A percentile compares a stretch with the other conserved stretches of the same genome.
phyloP scores from a whole-genome alignment of 2,113 vertebrate species.

The Protobothrops mucrosquamatus region DNA sequence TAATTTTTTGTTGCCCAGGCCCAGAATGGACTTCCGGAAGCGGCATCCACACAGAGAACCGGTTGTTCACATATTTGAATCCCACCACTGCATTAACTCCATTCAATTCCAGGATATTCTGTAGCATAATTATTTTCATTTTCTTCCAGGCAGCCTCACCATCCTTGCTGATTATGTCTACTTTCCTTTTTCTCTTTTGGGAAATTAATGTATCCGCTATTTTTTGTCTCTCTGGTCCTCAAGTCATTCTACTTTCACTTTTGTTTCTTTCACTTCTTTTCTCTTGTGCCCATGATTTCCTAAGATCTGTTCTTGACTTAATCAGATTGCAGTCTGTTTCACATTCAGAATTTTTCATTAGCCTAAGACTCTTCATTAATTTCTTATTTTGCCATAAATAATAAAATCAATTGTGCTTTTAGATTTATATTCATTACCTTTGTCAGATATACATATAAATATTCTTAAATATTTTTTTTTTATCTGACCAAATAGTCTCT shows the following conservation, averaged over 20 bases:
- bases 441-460: not conserved
- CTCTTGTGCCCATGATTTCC: not conserved
- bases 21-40: too few relatives aligned
- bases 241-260: not conserved
- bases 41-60: too few relatives aligned
- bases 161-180: not conserved
- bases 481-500: not conserved
- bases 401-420: not conserved
- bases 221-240: not conserved
- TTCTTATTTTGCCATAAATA: not conserved
- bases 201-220: not conserved
- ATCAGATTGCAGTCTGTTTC: not conserved
- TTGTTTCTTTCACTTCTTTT: not conserved
- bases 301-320: not conserved
- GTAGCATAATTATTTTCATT: not conserved
- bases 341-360: not conserved
- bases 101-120: not conserved
- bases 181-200: not conserved
- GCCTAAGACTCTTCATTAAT: not conserved
- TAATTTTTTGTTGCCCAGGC: too few relatives aligned
- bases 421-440: not conserved
- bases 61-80: too few relatives aligned
- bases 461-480: not conserved
- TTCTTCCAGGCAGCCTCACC: not conserved
- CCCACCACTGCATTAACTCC: not conserved